phyloP scores from a whole-genome alignment of 2,888 invertebrate genomes.

The Sturmia bella region DNA sequence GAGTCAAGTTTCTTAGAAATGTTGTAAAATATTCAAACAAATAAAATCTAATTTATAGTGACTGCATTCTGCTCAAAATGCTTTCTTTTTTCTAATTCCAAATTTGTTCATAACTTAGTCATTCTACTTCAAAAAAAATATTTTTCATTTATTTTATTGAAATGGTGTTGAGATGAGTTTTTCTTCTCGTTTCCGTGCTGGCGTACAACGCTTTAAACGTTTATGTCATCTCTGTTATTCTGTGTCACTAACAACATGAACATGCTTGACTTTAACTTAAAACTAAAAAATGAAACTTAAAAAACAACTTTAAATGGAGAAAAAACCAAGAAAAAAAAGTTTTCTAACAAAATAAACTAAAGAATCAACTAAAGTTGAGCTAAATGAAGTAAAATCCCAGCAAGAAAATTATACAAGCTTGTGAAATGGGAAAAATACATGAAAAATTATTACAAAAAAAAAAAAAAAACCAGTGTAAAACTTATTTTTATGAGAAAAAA shows the following conservation, averaged over 20 bases:
- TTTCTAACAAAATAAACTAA: slow-evolving; percentile 46
- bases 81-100: too few relatives aligned
- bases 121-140: too few relatives aligned
- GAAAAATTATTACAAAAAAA: slow-evolving; percentile 7
- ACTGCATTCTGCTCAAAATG: too few relatives aligned
- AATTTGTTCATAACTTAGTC: too few relatives aligned
- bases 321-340: slow-evolving; percentile 7
- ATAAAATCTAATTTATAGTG: too few relatives aligned
- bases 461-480: background rate
- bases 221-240: slow-evolving; percentile 65
- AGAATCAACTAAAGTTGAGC: slow-evolving; percentile 32
- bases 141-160: background rate
- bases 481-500: background rate
- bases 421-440: slow-evolving; percentile 18
- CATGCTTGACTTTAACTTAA: slow-evolving; percentile 56
- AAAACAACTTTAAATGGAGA: slow-evolving; percentile 33
- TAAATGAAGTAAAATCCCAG: slow-evolving; percentile 8
- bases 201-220: slow-evolving; percentile 47
- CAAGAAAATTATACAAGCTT: slow-evolving; percentile 34
- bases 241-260: slow-evolving; percentile 61
- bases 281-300: slow-evolving; percentile 1
- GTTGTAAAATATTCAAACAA: too few relatives aligned
- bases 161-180: slow-evolving; percentile 21
- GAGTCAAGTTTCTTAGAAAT: too few relatives aligned
- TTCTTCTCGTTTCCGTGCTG: background rate